These are phyloP conservation scores for Phainopepla nitens DNA, from an alignment of 2,113 vertebrate species.

Conservation along the genomic window DNA sequence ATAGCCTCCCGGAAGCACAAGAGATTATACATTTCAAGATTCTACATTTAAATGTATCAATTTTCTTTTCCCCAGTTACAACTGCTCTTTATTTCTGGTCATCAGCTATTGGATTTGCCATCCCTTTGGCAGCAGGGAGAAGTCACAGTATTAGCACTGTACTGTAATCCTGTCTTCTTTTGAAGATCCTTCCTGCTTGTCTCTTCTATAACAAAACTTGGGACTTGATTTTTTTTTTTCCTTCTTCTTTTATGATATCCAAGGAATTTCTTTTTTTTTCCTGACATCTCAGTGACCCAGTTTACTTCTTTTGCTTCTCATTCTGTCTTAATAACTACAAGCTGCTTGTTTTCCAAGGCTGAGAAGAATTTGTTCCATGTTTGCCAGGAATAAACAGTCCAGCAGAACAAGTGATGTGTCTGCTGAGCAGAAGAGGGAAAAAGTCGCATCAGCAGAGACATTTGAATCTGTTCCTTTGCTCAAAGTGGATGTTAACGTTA, in stretches of 20 bases:
- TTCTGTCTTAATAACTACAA: slow-evolving; percentile 26
- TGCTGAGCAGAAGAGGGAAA: neutral
- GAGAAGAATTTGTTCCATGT: neutral
- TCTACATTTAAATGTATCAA: neutral
- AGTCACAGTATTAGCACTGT: neutral
- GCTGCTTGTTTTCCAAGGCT: neutral
- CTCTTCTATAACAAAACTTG: neutral
- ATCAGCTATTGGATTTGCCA: neutral
- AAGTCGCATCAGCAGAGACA: neutral
- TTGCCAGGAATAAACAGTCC: slow-evolving; percentile 39
- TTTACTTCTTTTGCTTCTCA: neutral
- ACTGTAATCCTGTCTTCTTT: neutral
- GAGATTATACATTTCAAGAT: neutral
- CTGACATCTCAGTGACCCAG: neutral
- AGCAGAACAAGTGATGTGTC: neutral
- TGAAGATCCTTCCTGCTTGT: neutral
- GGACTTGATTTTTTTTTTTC: neutral
- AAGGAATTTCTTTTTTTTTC: neutral
- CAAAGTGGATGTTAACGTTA: neutral
- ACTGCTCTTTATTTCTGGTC: slow-evolving; percentile 11
- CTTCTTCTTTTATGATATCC: neutral
- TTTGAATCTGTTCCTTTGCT: slow-evolving; percentile 28
- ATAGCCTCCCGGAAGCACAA: neutral
- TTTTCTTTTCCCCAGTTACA: neutral
- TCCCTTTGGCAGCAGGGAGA: neutral